These are phyloP conservation scores for Acanthopagrus latus DNA, from an alignment of 2,797 vertebrate species.

Conservation along the genomic window DNA sequence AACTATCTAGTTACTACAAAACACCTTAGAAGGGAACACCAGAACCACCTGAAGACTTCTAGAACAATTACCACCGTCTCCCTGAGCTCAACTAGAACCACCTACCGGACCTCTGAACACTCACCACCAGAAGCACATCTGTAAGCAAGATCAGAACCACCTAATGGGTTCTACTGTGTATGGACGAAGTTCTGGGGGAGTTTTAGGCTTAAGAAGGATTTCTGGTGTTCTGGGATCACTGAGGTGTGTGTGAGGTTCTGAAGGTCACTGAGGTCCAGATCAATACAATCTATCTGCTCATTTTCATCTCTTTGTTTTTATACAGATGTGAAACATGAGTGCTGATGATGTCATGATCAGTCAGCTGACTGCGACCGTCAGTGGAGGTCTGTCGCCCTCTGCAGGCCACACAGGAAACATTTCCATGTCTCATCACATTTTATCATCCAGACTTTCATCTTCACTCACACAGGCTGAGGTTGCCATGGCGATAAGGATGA, in stretches of 20 bases:
- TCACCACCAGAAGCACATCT: no score
- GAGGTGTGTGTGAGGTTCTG: no score
- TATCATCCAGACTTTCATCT: not conserved
- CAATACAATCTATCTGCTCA: no score
- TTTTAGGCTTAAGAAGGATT: no score
- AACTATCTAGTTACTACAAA: no score
- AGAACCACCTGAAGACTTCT: not conserved
- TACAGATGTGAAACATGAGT: no score
- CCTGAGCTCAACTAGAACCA: not conserved
- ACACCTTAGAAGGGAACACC: not conserved
- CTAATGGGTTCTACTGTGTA: not conserved
- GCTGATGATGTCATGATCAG: not conserved
- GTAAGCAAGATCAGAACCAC: not conserved
- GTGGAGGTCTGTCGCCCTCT: slow-evolving; percentile 16
- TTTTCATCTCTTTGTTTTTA: no score
- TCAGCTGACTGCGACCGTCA: not conserved
- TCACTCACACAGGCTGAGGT: not conserved
- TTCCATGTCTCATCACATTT: not conserved
- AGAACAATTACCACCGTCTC: not conserved
- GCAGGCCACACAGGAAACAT: not conserved
- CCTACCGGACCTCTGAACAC: not conserved
- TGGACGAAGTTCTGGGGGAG: no score
- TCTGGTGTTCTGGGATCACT: no score
- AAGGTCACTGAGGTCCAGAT: no score
- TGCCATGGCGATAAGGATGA: not conserved